Evolutionary conservation across 2,113 vertebrate species (phyloP), one percentile per base, ranked within the genome.

Genomic region (Nycticorax nycticorax): DNA sequence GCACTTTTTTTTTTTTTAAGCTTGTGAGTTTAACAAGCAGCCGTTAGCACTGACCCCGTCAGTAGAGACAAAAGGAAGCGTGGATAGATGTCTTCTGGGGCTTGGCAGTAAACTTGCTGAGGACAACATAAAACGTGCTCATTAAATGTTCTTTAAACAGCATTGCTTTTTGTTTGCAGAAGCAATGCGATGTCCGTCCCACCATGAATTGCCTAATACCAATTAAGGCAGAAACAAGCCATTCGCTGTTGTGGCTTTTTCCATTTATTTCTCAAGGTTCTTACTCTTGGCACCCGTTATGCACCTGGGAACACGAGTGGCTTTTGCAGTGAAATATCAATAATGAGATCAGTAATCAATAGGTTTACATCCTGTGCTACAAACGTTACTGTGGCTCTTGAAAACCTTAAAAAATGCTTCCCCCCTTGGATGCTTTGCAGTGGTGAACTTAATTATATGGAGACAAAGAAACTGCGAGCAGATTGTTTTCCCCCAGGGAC

Each of bases 101-200:
- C 68, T 88, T 93, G 95, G 96, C 94, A 77, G 74, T 72, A 66
- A 78, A 94, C 89, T 95, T 48, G 88, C 95, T 74, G 93, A 93
- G 89, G 89, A 57, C 30, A 30, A 73, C 94, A 87, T 50, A 67
- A 55, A 91, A 76, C 62, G 2, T 35, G 77, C 86, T 88, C 93
- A 71, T 86, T 81, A 74, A 88, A 80, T 64, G 63, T 39, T 82
- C 91, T 92, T 96, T 74, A 86, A 57, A 76, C 95, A 94, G 89
- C 30, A 55, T 52, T 90, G 95, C 93, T 96, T 96, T 97, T 97
- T 97, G 96, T 95, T 88, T 96, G 14, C 93, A 21, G 92, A 78
- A 72, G 96, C 94, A 71, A 62, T 66, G 89, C 45, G 83, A 37
- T 95, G 93, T 53, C 76, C 93, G 55, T 82, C 85, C 93, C 88